A percentile compares a stretch with the other conserved stretches of the same genome.
Conservation (phyloP, 2,797 vertebrate genomes). For the Anguilla marmorata region DNA sequence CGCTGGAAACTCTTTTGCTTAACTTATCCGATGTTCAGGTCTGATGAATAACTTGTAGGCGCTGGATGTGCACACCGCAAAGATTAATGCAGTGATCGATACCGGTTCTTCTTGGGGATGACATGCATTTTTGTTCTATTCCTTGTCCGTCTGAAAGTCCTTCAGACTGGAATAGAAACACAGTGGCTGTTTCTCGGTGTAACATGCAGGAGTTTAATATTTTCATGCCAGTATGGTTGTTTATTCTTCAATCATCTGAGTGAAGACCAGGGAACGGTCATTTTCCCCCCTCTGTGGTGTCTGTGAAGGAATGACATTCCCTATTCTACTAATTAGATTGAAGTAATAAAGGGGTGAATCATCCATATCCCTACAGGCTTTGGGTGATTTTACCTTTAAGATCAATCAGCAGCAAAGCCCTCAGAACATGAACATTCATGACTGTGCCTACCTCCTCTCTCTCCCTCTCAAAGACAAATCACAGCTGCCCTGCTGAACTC, state of each 20-base stretch:
- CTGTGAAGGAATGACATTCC: not conserved
- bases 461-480: not conserved
- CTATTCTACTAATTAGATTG: not conserved
- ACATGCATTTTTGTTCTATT: not conserved
- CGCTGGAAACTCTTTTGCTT: slow-evolving; percentile 1
- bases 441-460: not conserved
- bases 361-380: not conserved
- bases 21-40: not conserved
- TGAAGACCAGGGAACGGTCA: not conserved
- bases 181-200: slow-evolving; percentile 2
- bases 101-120: not conserved
- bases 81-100: slow-evolving; percentile 2
- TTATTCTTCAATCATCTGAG: not conserved
- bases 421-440: not conserved
- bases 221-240: not conserved
- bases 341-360: slow-evolving; percentile 6
- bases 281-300: not conserved
- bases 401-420: not conserved
- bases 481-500: not conserved
- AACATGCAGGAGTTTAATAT: not conserved
- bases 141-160: slow-evolving; percentile 9
- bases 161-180: slow-evolving; percentile 4
- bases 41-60: not conserved
- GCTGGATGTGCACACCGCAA: slow-evolving; percentile 8
- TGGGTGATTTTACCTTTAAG: not conserved